Base-by-base conservation (phyloP, 2,888 invertebrate genomes). In the Apamea epomidion region DNA sequence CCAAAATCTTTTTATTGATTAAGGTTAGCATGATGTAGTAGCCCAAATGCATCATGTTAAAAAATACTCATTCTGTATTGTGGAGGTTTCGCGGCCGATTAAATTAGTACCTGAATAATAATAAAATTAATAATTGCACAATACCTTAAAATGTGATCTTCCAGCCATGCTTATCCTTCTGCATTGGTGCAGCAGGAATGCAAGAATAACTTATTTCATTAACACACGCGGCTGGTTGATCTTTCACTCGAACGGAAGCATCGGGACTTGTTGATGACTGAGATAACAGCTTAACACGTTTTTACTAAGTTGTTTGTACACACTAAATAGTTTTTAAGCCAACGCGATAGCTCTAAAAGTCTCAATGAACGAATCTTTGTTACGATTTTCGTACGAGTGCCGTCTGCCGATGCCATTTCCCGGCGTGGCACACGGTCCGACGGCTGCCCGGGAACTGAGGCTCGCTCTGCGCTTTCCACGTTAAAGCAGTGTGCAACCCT, bases 121-220 rank as follows among this genome's bases (percentile, higher is more conserved):
- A 37, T 18, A 72, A 58, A 37, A 48, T 18, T 6, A 54, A 25
- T 25, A 71, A 37, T 37, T 72, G 10, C 37, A 72, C 72, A n/a
- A 42, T 72, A 72, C 72, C 72, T 72, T 42, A n/a, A 58, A 37
- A 25, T 18, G 37, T 54, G 25, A 25, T n/a, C n/a, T 72, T n/a
- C n/a, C 12, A n/a, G 72, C 37, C 37, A 72, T 58, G n/a, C 37
- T 72, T 18, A 37, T 54, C 37, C 37, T 37, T 71, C 6, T 58
- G 21, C n/a, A 25, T n/a, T 4, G 37, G 37, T 8, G n/a, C 58
- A 21, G 58, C n/a, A n/a, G 72, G 12, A n/a, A 42, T 42, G 37
- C 58, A 37, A 58, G 37, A n/a, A 18, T 37, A 37, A 21, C 21
- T n/a, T n/a, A 12, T 21, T 42, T 58, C 72, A 21, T 37, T n/a